A percentile compares a stretch with the other conserved stretches of the same genome.
Evolutionary conservation across 2,888 invertebrate species (phyloP).

Genomic region (Troilus luridus): DNA sequence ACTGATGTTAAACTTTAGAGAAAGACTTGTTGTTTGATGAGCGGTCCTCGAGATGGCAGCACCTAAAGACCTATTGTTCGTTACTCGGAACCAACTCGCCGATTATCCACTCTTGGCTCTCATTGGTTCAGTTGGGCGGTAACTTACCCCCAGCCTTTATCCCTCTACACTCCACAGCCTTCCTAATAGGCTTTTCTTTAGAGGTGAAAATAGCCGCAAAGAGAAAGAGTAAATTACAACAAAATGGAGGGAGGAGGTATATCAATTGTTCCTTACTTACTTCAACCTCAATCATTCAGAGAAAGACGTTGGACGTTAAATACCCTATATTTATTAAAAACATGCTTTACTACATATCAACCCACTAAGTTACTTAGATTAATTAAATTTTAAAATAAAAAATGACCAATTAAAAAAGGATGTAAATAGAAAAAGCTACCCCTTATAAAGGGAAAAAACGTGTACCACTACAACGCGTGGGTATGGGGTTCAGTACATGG

Average conservation of each 20-base stretch:
- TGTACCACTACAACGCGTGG: too few species aligned
- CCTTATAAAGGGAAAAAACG: too few species aligned
- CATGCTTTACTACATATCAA: too few species aligned
- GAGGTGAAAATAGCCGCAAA: background rate
- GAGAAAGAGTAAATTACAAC: background rate
- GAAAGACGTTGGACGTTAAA: background rate
- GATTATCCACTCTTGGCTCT: background rate
- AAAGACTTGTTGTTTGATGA: slow-evolving; percentile 18
- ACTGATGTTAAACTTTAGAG: slow-evolving; percentile 4
- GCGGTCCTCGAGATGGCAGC: background rate
- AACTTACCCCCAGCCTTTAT: background rate
- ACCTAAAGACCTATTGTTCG: background rate
- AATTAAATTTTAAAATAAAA: too few species aligned
- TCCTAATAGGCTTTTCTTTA: slow-evolving; percentile 26
- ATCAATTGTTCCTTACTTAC: background rate
- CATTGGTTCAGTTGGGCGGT: background rate
- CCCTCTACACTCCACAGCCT: background rate
- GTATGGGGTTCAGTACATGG: too few species aligned
- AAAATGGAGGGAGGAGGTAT: background rate
- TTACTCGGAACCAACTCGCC: background rate
- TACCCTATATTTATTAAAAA: too few species aligned
- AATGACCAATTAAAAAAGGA: too few species aligned
- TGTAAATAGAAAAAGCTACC: too few species aligned
- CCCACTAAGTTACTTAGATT: too few species aligned
- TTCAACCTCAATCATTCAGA: background rate